Evolutionary conservation across 2,888 invertebrate species (phyloP).

Genomic region (Disparrhopalites patrizii): DNA sequence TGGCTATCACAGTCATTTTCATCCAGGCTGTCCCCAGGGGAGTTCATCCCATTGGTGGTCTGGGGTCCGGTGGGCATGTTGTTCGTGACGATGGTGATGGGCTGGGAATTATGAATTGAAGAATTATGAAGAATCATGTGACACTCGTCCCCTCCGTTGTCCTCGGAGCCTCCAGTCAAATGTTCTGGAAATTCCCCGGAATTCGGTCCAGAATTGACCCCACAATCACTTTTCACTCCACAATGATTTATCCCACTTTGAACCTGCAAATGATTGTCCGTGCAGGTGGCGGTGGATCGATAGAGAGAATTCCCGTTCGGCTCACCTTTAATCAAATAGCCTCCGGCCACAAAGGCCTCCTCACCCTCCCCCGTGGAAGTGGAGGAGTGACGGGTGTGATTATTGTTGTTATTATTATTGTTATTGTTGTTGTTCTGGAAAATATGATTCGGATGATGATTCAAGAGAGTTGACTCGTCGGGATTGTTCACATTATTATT

Average conservation of each 20-base stretch:
- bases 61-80: slow-evolving; percentile 14
- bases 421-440: background rate
- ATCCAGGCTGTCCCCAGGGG: slow-evolving; percentile 48
- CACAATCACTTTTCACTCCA: background rate
- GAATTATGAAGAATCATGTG: too few relatives aligned
- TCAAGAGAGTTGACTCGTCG: background rate
- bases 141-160: slow-evolving; percentile 11
- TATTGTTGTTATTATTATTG: background rate
- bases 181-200: too few relatives aligned
- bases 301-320: slow-evolving; percentile 15
- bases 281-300: background rate
- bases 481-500: background rate
- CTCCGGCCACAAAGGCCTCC: background rate
- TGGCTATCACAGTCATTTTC: slow-evolving; percentile 49
- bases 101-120: slow-evolving; percentile 20
- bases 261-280: slow-evolving; percentile 16
- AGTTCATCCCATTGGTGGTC: slow-evolving; percentile 37
- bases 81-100: slow-evolving; percentile 8
- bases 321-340: slow-evolving; percentile 11
- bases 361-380: too few relatives aligned
- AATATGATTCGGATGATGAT: background rate
- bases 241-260: slow-evolving; percentile 1
- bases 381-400: background rate
- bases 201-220: background rate
- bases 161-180: background rate